Conservation (phyloP, 2,113 vertebrate genomes). For the Pelecanoides urinatrix region DNA sequence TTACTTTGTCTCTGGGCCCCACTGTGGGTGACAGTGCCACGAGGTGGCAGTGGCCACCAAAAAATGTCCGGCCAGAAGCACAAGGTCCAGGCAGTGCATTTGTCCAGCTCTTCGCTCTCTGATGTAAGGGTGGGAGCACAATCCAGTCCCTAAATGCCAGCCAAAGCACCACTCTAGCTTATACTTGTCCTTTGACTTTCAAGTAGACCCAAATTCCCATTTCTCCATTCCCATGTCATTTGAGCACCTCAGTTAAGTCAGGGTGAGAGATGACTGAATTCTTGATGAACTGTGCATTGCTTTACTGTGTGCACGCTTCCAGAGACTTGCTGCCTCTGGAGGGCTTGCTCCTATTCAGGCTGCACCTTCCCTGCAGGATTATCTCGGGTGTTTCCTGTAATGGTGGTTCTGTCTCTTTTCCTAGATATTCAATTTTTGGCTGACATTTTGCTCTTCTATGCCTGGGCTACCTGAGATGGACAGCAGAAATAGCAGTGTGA, state of each 20-base stretch:
- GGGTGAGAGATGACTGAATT: neutral
- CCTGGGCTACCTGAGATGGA: neutral
- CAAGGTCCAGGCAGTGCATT: neutral
- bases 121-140: neutral
- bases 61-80: neutral
- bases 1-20: neutral
- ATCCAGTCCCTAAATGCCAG: neutral
- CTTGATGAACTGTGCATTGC: neutral
- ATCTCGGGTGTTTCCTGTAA: neutral
- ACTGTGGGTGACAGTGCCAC: neutral
- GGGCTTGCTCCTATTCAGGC: fast-evolving
- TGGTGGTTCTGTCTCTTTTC: neutral
- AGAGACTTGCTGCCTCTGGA: neutral
- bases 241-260: neutral
- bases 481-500: neutral
- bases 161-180: neutral
- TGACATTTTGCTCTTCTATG: neutral
- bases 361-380: neutral
- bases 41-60: conserved; percentile 27
- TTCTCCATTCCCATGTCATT: neutral
- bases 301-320: neutral
- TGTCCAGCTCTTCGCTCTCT: neutral
- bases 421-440: neutral
- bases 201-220: neutral
- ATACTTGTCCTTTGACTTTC: neutral